A percentile compares a stretch with the other conserved stretches of the same genome.
Conservation (phyloP, 1,140 invertebrate genomes). For the Magallana ariakensis region DNA sequence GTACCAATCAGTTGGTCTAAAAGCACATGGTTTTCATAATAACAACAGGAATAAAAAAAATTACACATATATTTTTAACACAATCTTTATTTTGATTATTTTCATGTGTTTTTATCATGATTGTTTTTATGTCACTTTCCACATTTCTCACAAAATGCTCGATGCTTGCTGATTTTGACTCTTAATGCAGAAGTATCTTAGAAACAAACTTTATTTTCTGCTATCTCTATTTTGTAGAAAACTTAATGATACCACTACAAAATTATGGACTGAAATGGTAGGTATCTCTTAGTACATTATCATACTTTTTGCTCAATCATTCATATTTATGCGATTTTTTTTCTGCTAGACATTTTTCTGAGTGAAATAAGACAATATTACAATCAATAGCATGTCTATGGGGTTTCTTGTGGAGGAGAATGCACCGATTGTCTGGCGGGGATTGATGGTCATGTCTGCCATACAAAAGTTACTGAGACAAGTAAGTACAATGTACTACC, state of each 20-base stretch:
- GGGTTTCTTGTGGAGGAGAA: constrained; percentile 91
- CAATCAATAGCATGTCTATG: constrained; percentile 89
- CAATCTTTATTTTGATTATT: no score
- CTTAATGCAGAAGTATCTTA: no score
- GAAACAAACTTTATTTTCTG: not conserved
- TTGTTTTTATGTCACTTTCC: not conserved
- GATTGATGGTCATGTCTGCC: constrained; percentile 97
- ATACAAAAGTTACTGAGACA: constrained; percentile 90
- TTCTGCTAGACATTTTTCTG: no score
- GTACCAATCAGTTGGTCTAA: no score
- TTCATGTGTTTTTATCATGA: not conserved
- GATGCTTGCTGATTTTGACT: not conserved
- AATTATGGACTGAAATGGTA: constrained; percentile 97
- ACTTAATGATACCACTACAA: constrained; percentile 90
- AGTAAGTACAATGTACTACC: constrained; percentile 80
- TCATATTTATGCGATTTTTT: no score
- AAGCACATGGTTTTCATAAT: no score
- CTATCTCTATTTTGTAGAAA: constrained; percentile 78
- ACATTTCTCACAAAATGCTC: no score
- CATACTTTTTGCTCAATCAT: no score
- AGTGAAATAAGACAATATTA: no score
- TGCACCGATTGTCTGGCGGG: constrained; percentile 96
- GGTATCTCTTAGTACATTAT: constrained; percentile 1
- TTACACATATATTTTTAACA: not conserved
- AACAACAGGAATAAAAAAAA: no score